Evolutionary conservation across 2,888 invertebrate genomes (phyloP).

Genomic region (Orchesellides sinensis): DNA sequence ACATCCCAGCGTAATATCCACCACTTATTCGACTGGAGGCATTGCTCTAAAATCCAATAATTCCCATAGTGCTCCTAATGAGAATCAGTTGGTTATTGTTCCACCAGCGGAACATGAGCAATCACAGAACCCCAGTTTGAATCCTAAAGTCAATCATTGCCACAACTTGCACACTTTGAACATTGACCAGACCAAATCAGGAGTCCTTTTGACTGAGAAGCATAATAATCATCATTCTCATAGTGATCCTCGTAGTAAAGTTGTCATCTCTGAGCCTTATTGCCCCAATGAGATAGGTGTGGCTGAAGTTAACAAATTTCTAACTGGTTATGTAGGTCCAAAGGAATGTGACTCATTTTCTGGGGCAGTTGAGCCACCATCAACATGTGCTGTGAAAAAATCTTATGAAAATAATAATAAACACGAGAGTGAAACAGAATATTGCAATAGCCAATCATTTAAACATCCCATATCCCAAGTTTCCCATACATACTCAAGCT

Average conservation of each 20-base stretch:
- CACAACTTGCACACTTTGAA: not conserved
- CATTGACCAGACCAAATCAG: not conserved
- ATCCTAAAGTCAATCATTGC: not conserved
- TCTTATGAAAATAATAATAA: slow-evolving; percentile 47
- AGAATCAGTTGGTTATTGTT: not conserved
- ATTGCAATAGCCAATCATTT: slow-evolving; percentile 62
- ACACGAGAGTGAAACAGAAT: slow-evolving; percentile 25
- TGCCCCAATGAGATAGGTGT: slow-evolving; percentile 67
- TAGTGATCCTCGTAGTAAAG: slow-evolving; percentile 17
- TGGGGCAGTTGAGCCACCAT: slow-evolving; percentile 54
- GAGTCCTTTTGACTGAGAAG: not conserved
- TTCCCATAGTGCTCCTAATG: slow-evolving; percentile 8
- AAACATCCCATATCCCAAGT: slow-evolving; percentile 28
- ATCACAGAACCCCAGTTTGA: not conserved
- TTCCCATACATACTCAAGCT: no score
- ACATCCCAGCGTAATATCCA: not conserved
- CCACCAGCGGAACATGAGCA: not conserved
- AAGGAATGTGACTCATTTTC: slow-evolving; percentile 55
- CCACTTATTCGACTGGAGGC: slow-evolving; percentile 31
- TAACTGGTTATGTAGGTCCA: slow-evolving; percentile 54
- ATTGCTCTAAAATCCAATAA: slow-evolving; percentile 42
- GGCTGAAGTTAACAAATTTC: slow-evolving; percentile 66
- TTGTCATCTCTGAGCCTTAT: slow-evolving; percentile 53
- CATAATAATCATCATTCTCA: not conserved
- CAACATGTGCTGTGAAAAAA: slow-evolving; percentile 30